Base-by-base conservation (phyloP, 2,888 invertebrate species). In the Drosophila paramelanica region DNA sequence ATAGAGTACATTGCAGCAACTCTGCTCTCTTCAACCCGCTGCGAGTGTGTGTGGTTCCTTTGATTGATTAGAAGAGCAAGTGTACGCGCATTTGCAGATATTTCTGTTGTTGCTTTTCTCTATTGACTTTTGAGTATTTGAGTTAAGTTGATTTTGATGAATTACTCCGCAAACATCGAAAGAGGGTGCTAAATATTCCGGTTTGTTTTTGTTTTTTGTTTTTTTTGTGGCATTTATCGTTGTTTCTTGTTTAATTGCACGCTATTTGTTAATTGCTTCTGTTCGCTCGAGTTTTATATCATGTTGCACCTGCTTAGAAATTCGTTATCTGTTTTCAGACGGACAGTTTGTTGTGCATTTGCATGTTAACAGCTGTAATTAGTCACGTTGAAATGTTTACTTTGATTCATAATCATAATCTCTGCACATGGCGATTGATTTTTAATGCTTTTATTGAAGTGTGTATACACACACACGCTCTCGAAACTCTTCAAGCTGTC, bases 1-100 rank as follows among this genome's bases (percentile, higher is more conserved):
- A 36, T 13, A 17, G 13, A 36, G 1, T 72, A 78, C 80, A 65
- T 46, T 33, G 13, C 53, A 13, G 6, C 14, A 11, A 13, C 41
- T 10, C 11, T 33, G 3, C 38, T 46, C 31, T 46, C 14, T 69
- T 38, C 10, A 25, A 8, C 25, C 8, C 31, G 42, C 36, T 47
- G 25, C 7, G 42, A 38, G 61, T 23, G 46, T 53, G 31, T 52
- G 38, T 33, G 41, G 45, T 57, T 59, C 49, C 55, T 71, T 75
- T 75, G 61, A 74, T 72, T 67, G 59, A 72, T 67, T 57, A 27
- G 17, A 58, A 17, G 55, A 57, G 27, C 55, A 70, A 55, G 51
- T 75, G 31, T 55, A 38, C 33, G 38, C 13, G 49, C 36, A 36
- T 59, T 39, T 49, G 5, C n/a, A 46, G 25, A 36, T 36, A 20